These are phyloP conservation scores for Stegana nigrithorax DNA, from an alignment of 2,888 invertebrate genomes.

Conservation along the genomic window DNA sequence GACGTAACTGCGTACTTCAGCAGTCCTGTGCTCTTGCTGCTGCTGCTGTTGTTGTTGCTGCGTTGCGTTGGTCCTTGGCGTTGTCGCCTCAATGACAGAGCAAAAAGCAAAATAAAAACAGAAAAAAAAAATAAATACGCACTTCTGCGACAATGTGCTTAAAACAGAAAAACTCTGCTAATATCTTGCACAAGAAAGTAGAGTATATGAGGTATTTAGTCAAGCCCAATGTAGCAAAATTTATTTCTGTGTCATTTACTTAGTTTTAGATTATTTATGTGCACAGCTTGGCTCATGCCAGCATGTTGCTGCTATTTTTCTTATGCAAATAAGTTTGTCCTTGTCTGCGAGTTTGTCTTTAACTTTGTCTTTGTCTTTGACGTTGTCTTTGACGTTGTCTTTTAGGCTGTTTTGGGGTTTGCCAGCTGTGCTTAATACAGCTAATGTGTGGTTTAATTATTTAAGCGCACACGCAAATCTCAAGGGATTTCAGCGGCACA, in stretches of 20 bases:
- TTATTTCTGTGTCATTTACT: no score
- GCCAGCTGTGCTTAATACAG: background rate
- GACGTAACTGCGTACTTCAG: background rate
- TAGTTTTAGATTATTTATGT: background rate
- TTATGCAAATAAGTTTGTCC: background rate
- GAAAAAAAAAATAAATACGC: no score
- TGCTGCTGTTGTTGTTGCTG: background rate
- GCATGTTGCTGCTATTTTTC: background rate
- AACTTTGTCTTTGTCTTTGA: background rate
- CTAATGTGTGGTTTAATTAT: background rate
- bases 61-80: background rate
- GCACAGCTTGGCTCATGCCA: background rate
- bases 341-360: background rate
- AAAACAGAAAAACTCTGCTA: no score
- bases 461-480: no score
- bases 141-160: no score
- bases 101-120: no score
- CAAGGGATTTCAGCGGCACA: background rate
- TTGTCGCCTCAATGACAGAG: background rate
- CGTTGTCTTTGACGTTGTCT: background rate
- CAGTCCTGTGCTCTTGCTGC: background rate
- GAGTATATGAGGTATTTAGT: background rate
- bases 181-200: background rate
- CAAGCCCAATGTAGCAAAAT: background rate
- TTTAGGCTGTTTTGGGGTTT: no score